Evolutionary conservation across 2,797 vertebrate genomes (phyloP).

Genomic region (Cetoscarus ocellatus): DNA sequence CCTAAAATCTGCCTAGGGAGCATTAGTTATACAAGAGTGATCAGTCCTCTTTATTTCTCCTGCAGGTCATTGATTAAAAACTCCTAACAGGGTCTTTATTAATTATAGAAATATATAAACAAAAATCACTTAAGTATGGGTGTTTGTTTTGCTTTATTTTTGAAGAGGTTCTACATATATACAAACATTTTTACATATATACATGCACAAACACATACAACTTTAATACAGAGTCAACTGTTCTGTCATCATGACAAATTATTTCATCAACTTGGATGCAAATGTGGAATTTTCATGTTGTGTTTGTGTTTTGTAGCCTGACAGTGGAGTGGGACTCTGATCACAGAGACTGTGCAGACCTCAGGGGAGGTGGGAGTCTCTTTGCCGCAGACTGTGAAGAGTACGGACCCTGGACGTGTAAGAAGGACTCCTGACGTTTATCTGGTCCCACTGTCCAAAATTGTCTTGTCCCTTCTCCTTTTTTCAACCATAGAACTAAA

Average conservation of each 20-base stretch:
- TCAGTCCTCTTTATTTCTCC: too few species aligned
- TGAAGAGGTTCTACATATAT: background rate
- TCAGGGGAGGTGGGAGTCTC: slow-evolving; percentile 63
- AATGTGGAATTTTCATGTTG: too few species aligned
- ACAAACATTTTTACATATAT: background rate
- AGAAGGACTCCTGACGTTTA: slow-evolving; percentile 35
- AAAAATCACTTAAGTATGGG: background rate
- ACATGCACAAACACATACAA: background rate
- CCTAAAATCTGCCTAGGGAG: too few species aligned
- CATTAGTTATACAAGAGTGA: too few species aligned
- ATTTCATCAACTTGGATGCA: too few species aligned
- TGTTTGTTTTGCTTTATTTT: slow-evolving; percentile 30
- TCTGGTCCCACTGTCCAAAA: too few species aligned
- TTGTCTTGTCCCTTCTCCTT: too few species aligned
- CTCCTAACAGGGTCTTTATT: too few species aligned
- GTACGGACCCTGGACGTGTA: slow-evolving; percentile 56
- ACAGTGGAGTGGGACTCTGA: slow-evolving; percentile 56
- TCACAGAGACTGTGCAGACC: slow-evolving; percentile 72
- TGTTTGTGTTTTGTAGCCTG: slow-evolving; percentile 39
- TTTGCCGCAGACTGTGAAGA: slow-evolving; percentile 49
- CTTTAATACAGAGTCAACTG: background rate
- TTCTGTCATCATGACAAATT: too few species aligned
- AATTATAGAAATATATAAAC: too few species aligned
- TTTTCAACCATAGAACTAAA: too few species aligned
- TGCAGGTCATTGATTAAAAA: too few species aligned